Evolutionary conservation across 2,797 vertebrate genomes (phyloP).

Genomic region (Clarias pachynema): DNA sequence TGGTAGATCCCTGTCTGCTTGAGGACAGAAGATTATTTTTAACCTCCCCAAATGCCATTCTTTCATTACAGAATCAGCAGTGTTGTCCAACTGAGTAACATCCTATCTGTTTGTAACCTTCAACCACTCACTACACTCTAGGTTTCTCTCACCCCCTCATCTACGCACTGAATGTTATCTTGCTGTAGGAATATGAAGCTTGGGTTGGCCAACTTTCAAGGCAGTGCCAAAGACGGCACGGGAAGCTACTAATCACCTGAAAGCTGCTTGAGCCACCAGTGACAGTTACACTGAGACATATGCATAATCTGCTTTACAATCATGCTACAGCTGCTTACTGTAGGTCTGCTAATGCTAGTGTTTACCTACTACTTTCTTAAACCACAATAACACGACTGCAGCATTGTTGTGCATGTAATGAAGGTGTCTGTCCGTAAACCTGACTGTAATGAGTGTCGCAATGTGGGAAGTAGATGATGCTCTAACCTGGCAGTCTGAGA

Average conservation of each 20-base stretch:
- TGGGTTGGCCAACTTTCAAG: constrained; percentile 52
- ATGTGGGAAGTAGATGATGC: constrained; percentile 8
- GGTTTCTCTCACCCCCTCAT: constrained; percentile 40
- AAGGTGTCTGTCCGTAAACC: not conserved
- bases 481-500: constrained; percentile 92
- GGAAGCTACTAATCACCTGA: constrained; percentile 66
- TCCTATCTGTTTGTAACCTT: constrained; percentile 24
- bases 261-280: constrained; percentile 67
- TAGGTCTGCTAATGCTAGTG: constrained; percentile 61
- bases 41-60: constrained; percentile 69
- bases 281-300: constrained; percentile 68
- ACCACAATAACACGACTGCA: not conserved
- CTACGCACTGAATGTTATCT: constrained; percentile 53
- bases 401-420: not conserved
- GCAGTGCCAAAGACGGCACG: constrained; percentile 66
- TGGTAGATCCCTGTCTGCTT: constrained; percentile 52
- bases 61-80: constrained; percentile 47
- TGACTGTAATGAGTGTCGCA: not conserved
- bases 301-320: constrained; percentile 88
- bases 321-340: constrained; percentile 57
- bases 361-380: constrained; percentile 60
- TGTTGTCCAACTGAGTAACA: not conserved
- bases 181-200: constrained; percentile 68
- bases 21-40: constrained; percentile 62
- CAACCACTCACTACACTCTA: constrained; percentile 15